Base-by-base conservation (phyloP, 2,888 invertebrate genomes). In the Hedya salicella region DNA sequence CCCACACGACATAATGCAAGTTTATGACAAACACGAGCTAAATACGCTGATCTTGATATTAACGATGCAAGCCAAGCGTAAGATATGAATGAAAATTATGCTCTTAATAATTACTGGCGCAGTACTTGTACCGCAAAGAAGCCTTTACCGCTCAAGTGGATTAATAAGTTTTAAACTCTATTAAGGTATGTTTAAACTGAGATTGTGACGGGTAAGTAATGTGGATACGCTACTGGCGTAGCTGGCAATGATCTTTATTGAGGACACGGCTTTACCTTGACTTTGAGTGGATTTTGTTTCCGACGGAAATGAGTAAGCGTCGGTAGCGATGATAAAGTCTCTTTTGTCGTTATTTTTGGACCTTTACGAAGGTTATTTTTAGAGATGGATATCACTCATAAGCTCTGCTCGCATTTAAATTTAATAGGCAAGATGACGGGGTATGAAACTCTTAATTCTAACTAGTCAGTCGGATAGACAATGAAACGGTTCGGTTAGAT, bases 191-290 rank as follows among this genome's bases (percentile, higher is more conserved):
- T 32, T 44, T 44, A 57, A 42, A 42, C 19, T 46, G 13, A 30
- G 17, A 19, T 46, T 46, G n/a, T 30, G 32, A 46, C 19, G 25
- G 3, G 8, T 17, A 8, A 0, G 3, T 32, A 17, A n/a, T 3
- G 46, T 9, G 32, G 8, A 13, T 57, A 13, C 17, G 19, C 25
- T 25, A 2, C 11, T 8, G 3, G 30, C 17, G 3, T 5, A 17
- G 2, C 17, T 57, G 57, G n/a, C 64, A 64, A 44, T 64, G 64
- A 59, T 64, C 57, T 64, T 64, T 64, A 64, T 52, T 52, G 64
- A 63, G 62, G 62, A 48, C 64, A 32, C 57, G 44, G 56, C 42
- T 50, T 21, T 16, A 25, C 64, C 64, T 64, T 64, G 64, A 64
- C 59, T 64, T 59, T 64, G 64, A 19, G 48, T 39, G 49, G 42